Percentiles rank a stretch among this genome's conserved stretches.
Conservation (phyloP, 1,140 invertebrate genomes). For the Cydia fagiglandana region DNA sequence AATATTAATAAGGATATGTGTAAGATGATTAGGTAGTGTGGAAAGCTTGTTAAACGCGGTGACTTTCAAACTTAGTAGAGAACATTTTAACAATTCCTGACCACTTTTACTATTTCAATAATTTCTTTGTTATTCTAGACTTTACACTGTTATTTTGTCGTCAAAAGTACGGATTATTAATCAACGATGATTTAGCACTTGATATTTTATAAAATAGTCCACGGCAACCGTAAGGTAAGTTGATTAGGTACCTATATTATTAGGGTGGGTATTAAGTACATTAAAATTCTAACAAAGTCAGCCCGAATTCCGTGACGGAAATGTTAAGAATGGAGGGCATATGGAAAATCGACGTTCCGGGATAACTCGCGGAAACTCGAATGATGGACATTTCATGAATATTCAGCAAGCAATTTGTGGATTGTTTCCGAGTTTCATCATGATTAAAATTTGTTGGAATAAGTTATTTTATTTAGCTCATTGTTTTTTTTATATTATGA, state of each 20-base stretch:
- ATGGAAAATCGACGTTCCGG: constrained; percentile 4
- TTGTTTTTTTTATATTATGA: too few relatives aligned
- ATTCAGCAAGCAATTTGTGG: constrained; percentile 13
- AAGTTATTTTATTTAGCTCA: neutral
- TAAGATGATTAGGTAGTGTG: too few relatives aligned
- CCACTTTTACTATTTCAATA: neutral
- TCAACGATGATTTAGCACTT: too few relatives aligned
- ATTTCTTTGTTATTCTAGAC: too few relatives aligned
- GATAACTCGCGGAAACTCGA: constrained; percentile 12
- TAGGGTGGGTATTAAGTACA: neutral
- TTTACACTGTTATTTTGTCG: too few relatives aligned
- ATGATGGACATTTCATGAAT: constrained; percentile 24
- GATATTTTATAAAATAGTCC: too few relatives aligned
- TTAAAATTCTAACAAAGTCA: neutral
- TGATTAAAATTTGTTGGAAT: constrained; percentile 6
- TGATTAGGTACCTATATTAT: too few relatives aligned
- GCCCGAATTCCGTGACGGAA: constrained; percentile 13
- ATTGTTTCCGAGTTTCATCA: constrained; percentile 8
- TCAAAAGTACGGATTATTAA: too few relatives aligned
- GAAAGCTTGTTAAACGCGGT: neutral
- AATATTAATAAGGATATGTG: too few relatives aligned
- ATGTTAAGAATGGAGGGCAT: constrained; percentile 14
- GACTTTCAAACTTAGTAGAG: neutral
- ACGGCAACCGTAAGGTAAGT: too few relatives aligned
- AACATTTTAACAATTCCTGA: neutral